Base-by-base conservation (phyloP, 2,113 vertebrate species). In the Chaetorhynchus papuensis region DNA sequence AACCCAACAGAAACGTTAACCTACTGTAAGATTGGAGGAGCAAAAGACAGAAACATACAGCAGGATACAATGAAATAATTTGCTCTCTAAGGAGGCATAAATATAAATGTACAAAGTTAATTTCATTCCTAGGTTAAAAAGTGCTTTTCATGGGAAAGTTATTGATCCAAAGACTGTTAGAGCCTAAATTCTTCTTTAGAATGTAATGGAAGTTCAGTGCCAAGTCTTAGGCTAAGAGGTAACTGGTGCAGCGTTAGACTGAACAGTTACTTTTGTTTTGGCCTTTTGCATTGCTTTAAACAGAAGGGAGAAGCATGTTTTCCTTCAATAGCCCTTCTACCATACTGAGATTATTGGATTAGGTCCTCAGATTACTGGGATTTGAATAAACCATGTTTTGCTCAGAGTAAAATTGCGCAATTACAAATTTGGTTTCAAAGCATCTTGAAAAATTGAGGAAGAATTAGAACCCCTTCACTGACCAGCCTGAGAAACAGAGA, bases 121-220 rank as follows among this genome's bases (percentile, higher is more conserved):
- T 60, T 91, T 86, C 9, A 27, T 41, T 88, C 27, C 8, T 63
- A 16, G 3, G 24, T 80, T 71, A 33, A 35, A 80, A 74, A 61
- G 31, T 56, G 45, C 53, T 83, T 47, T 64, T 10, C 47, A 78
- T 68, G 44, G 35, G 39, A 71, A 78, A 65, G 7, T 1, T 53
- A 42, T 47, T 59, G 28, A 79, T 80, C 31, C 27, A 68, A 89
- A 75, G 4, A n/a, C 11, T 10, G 1, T 28, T 78, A 42, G 1
- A 89, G 30, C 9, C 49, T 64, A 75, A 19, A 22, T 44, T 78
- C 45, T 78, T 54, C 44, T 90, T 60, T 30, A 6, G 17, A 81
- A 74, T 0, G 0, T 30, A 24, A 16, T 37, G 74, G 8, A 81
- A 57, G 4, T 57, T 94, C 69, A 50, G 45, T 26, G 15, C 8